These are phyloP conservation scores for Gadopsis bispinosus DNA, from an alignment of 2,797 vertebrate genomes.

Conservation along the genomic window DNA sequence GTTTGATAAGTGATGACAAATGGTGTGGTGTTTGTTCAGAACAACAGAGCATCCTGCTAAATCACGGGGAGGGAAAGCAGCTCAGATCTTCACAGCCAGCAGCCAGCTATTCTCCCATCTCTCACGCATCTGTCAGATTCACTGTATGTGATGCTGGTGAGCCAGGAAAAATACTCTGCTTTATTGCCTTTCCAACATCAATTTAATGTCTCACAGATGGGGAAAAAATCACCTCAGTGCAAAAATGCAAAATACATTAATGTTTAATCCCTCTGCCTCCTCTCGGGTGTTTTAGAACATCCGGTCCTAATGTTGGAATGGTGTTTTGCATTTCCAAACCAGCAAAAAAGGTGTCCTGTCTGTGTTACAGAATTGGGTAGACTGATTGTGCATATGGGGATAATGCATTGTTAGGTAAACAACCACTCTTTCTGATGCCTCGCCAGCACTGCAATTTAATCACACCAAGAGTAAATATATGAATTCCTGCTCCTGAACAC, in stretches of 20 bases:
- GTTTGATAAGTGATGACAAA: slow-evolving; percentile 60
- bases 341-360: slow-evolving; percentile 15
- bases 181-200: slow-evolving; percentile 65
- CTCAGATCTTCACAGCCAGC: slow-evolving; percentile 50
- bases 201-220: slow-evolving; percentile 38
- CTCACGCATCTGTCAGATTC: slow-evolving; percentile 55
- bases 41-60: slow-evolving; percentile 51
- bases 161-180: slow-evolving; percentile 33
- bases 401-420: slow-evolving; percentile 72
- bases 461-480: slow-evolving; percentile 71
- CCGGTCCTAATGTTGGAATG: slow-evolving; percentile 30
- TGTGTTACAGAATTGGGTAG: slow-evolving; percentile 25
- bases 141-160: slow-evolving; percentile 38
- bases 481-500: slow-evolving; percentile 66
- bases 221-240: slow-evolving; percentile 49
- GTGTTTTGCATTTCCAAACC: slow-evolving; percentile 40
- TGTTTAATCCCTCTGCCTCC: slow-evolving; percentile 58
- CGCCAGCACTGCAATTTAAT: slow-evolving; percentile 65
- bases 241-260: slow-evolving; percentile 60
- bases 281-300: slow-evolving; percentile 39
- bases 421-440: slow-evolving; percentile 50
- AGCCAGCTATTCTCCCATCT: slow-evolving; percentile 45
- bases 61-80: slow-evolving; percentile 21
- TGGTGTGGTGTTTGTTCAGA: slow-evolving; percentile 26
- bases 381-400: slow-evolving; percentile 50